A percentile compares a stretch with the other conserved stretches of the same genome.
Evolutionary conservation across 2,797 vertebrate species (phyloP).

Genomic region (Mus minutoides): DNA sequence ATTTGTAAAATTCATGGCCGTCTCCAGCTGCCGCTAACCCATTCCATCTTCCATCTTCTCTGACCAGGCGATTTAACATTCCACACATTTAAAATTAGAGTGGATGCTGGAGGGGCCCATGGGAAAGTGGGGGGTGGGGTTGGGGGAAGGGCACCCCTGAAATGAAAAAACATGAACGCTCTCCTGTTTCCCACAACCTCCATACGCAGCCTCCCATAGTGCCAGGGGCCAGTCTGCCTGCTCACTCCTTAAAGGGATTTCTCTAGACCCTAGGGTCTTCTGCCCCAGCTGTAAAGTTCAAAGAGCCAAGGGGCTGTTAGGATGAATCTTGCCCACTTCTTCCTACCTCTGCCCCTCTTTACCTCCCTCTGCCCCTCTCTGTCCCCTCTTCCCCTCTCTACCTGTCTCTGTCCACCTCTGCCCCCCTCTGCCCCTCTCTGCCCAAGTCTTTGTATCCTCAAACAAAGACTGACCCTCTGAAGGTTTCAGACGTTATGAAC

Average conservation of each 20-base stretch:
- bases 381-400: background rate
- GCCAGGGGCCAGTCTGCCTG: background rate
- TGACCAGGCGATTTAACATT: background rate
- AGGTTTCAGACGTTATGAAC: background rate
- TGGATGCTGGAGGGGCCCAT: accelerated
- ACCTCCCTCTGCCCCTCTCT: no score
- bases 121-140: background rate
- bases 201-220: background rate
- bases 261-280: background rate
- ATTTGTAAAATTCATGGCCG: slow-evolving; percentile 62
- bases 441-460: accelerated
- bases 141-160: accelerated
- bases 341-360: no score
- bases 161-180: background rate
- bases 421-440: background rate
- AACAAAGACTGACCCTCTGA: background rate
- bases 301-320: background rate
- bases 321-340: background rate
- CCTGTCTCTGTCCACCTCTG: background rate
- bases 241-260: background rate
- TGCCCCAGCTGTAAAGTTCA: background rate
- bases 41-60: slow-evolving; percentile 60
- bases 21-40: slow-evolving; percentile 16
- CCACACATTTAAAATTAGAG: background rate
- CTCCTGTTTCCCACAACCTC: no score